phyloP scores from a whole-genome alignment of 2,888 invertebrate species.

The Minunthozetes semirufus region DNA sequence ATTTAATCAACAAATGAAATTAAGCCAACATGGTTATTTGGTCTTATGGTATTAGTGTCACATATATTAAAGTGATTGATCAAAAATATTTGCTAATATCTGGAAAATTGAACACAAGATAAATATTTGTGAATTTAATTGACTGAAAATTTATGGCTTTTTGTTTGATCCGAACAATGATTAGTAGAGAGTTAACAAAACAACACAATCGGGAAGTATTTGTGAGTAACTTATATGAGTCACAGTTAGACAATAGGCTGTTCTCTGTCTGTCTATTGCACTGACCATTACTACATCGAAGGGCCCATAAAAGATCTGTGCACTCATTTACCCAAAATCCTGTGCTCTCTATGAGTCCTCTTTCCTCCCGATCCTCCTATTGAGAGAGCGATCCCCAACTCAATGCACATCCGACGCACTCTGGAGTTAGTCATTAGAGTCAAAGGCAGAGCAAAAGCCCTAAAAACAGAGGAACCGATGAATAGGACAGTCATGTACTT shows the following conservation, averaged over 20 bases:
- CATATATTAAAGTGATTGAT: too few species aligned
- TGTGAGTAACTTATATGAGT: slow-evolving; percentile 2
- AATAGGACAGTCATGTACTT: not conserved
- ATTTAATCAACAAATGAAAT: too few species aligned
- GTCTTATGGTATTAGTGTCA: too few species aligned
- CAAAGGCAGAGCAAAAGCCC: not conserved
- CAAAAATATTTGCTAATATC: too few species aligned
- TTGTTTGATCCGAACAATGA: too few species aligned
- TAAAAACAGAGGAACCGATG: not conserved
- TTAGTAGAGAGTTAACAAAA: not conserved
- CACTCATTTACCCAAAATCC: slow-evolving; percentile 4
- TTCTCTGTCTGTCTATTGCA: not conserved
- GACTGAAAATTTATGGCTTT: too few species aligned
- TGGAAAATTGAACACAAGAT: too few species aligned
- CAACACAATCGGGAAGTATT: not conserved
- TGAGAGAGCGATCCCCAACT: not conserved
- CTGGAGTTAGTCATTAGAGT: not conserved
- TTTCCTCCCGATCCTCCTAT: slow-evolving; percentile 7
- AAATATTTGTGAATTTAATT: too few species aligned
- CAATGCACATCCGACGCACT: slow-evolving; percentile 15
- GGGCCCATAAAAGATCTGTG: not conserved
- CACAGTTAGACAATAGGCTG: slow-evolving; percentile 8
- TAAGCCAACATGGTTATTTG: too few species aligned
- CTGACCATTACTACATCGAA: not conserved
- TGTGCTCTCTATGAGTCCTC: not conserved